phyloP scores from a whole-genome alignment of 1,140 invertebrate genomes.

The Leptopilina clavipes region DNA sequence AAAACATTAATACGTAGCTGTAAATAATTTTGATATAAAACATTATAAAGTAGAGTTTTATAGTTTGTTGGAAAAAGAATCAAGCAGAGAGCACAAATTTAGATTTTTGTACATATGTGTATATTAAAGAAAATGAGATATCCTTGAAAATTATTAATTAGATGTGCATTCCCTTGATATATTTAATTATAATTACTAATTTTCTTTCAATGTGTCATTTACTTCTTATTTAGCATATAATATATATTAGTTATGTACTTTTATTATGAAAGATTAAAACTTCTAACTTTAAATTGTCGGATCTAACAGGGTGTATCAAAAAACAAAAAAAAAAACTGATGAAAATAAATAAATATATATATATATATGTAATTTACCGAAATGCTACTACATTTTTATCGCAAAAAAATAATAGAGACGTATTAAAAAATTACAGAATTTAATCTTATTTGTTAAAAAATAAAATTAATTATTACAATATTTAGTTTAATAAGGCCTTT shows the following conservation, averaged over 20 bases:
- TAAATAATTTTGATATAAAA: slow-evolving; percentile 26
- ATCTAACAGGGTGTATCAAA: slow-evolving; percentile 11
- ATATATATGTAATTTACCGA: neutral
- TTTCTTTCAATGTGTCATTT: neutral
- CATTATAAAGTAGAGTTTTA: neutral
- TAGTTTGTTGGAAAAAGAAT: slow-evolving; percentile 3
- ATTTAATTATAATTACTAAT: neutral
- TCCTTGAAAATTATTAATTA: neutral
- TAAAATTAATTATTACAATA: neutral
- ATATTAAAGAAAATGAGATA: slow-evolving; percentile 7
- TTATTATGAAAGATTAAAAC: neutral
- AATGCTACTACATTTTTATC: neutral
- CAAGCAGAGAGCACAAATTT: neutral
- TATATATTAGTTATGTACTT: neutral
- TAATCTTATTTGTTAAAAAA: slow-evolving; percentile 14
- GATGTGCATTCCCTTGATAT: slow-evolving; percentile 9
- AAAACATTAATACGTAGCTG: neutral
- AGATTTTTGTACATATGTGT: slow-evolving; percentile 31
- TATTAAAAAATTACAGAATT: neutral
- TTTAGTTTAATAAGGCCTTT: neutral
- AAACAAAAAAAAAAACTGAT: neutral
- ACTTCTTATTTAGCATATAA: neutral
- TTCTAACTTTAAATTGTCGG: neutral
- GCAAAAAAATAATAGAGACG: neutral
- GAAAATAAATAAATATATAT: too few relatives aligned